Conservation (phyloP, 2,888 invertebrate genomes). For the Leucophora obtusa region DNA sequence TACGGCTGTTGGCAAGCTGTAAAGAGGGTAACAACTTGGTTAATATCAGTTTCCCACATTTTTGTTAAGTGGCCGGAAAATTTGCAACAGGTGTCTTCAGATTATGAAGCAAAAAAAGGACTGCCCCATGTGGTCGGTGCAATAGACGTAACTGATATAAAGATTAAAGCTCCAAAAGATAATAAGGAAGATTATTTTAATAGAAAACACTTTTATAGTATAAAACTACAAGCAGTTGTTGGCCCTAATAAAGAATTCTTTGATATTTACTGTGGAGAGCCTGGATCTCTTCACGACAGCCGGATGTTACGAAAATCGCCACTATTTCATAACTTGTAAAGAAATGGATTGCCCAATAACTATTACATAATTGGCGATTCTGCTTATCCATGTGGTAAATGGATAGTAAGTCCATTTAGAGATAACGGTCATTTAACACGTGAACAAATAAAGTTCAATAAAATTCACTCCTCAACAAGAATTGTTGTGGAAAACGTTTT, state of each 20-base stretch:
- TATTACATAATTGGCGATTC: constrained; percentile 54
- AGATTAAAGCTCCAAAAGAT: constrained; percentile 61
- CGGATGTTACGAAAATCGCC: constrained; percentile 64
- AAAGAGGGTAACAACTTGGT: too few species aligned
- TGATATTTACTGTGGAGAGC: constrained; percentile 68
- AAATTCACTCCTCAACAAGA: constrained; percentile 67
- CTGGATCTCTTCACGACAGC: constrained; percentile 67
- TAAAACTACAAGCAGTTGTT: constrained; percentile 68
- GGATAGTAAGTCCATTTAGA: constrained; percentile 63
- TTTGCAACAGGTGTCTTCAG: neutral
- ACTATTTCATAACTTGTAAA: constrained; percentile 13
- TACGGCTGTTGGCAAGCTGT: too few species aligned
- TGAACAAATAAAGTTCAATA: constrained; percentile 68
- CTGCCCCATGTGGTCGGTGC: constrained; percentile 65
- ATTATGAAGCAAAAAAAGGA: constrained; percentile 20
- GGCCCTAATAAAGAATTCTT: constrained; percentile 66
- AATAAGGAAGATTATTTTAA: constrained; percentile 64
- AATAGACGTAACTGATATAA: constrained; percentile 65
- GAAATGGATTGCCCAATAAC: constrained; percentile 15
- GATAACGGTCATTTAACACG: constrained; percentile 68
- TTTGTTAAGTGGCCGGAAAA: neutral
- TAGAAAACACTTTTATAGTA: constrained; percentile 61
- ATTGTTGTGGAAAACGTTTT: constrained; percentile 69
- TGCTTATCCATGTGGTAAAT: constrained; percentile 65
- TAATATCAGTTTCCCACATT: too few species aligned